Evolutionary conservation across 2,888 invertebrate species (phyloP).

Genomic region (Nemoura dubitans): DNA sequence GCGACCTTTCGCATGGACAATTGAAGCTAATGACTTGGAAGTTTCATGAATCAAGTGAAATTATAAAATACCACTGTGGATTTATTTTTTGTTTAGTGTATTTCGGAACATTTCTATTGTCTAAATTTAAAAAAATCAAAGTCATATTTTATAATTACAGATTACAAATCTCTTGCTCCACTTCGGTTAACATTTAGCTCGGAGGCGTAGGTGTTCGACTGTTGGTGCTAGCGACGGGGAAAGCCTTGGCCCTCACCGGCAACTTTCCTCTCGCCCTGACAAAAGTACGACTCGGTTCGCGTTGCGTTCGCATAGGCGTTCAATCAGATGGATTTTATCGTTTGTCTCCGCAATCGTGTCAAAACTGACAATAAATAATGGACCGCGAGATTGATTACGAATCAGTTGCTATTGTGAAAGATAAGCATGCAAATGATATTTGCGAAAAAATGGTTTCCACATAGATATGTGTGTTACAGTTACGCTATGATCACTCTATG

Average conservation of each 20-base stretch:
- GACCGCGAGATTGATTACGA: neutral
- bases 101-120: neutral
- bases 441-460: neutral
- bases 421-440: neutral
- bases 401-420: neutral
- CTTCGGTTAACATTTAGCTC: neutral
- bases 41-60: neutral
- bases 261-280: neutral
- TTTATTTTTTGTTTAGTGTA: neutral
- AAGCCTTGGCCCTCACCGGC: conserved; percentile 1
- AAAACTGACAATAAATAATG: neutral
- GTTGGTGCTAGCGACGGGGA: neutral
- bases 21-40: neutral
- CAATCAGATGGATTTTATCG: neutral
- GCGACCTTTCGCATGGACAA: neutral
- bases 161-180: neutral
- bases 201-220: neutral
- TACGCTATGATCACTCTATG: too few species aligned
- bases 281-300: neutral
- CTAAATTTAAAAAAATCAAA: neutral
- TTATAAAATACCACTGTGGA: neutral
- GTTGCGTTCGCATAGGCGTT: neutral
- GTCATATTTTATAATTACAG: conserved; percentile 7
- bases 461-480: too few species aligned
- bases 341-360: neutral